phyloP scores from a whole-genome alignment of 2,797 vertebrate genomes.

The Microchirus variegatus region DNA sequence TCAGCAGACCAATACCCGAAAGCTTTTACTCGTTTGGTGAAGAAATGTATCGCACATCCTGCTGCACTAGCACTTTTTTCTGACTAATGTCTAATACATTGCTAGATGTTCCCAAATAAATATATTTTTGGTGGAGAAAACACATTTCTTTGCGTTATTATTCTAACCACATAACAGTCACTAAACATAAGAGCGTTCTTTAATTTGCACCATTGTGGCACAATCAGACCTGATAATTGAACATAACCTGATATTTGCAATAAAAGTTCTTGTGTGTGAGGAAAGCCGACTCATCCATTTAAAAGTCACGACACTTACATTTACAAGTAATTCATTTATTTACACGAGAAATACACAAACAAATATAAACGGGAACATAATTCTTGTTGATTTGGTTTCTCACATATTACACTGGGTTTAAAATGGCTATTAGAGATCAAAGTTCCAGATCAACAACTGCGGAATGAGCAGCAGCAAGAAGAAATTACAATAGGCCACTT shows the following conservation, averaged over 20 bases:
- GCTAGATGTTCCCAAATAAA: no score
- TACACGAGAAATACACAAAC: constrained; percentile 92
- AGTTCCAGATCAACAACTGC: constrained; percentile 21
- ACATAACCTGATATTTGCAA: no score
- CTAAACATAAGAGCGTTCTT: no score
- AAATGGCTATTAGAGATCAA: constrained; percentile 43
- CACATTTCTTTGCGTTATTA: no score
- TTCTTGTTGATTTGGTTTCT: constrained; percentile 72
- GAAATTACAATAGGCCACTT: constrained; percentile 24
- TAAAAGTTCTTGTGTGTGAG: no score
- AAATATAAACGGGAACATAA: constrained; percentile 81
- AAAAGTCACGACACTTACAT: neutral
- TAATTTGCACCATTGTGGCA: no score
- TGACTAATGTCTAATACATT: neutral
- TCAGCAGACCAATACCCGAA: neutral
- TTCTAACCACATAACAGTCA: no score
- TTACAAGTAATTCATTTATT: constrained; percentile 93
- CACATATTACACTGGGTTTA: constrained; percentile 72
- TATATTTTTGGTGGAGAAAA: no score
- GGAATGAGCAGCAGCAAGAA: constrained; percentile 22
- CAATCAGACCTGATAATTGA: no score
- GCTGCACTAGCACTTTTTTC: neutral
- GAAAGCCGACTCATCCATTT: no score
- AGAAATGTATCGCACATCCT: neutral
- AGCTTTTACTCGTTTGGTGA: neutral